phyloP scores from a whole-genome alignment of 64 coral and sea anemone species.

The Porites australiensis region DNA sequence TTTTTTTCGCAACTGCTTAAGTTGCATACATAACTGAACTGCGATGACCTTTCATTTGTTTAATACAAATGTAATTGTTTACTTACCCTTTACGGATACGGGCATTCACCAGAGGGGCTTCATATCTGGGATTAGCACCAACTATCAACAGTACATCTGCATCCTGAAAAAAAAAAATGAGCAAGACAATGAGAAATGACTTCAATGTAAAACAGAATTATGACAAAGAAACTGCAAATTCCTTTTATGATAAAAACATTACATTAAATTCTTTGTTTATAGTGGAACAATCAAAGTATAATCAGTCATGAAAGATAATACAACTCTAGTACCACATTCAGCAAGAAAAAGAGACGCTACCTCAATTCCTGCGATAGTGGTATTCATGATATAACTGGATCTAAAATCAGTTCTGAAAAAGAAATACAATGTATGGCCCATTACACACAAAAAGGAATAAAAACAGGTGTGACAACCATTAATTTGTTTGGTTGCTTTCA shows the following conservation, averaged over 20 bases:
- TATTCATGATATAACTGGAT: constrained; percentile 99
- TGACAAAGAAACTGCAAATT: background rate
- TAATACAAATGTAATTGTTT: background rate
- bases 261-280: too few relatives aligned
- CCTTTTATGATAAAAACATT: background rate
- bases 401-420: constrained; percentile 90
- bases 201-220: background rate
- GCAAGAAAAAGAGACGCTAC: background rate
- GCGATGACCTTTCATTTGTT: too few relatives aligned
- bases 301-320: too few relatives aligned
- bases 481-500: too few relatives aligned
- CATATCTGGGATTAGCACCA: constrained; percentile 94
- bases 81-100: constrained; percentile 94
- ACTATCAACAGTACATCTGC: constrained; percentile 94
- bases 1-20: too few relatives aligned
- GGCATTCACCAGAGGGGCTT: constrained; percentile 97
- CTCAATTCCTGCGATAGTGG: constrained; percentile 91
- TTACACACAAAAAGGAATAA: background rate
- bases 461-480: too few relatives aligned
- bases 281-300: too few relatives aligned
- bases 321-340: too few relatives aligned
- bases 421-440: background rate
- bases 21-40: too few relatives aligned
- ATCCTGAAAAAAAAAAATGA: constrained; percentile 61
- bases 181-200: background rate